Conservation (phyloP, 2,113 vertebrate genomes). For the Sinocyclocheilus rhinocerous region DNA sequence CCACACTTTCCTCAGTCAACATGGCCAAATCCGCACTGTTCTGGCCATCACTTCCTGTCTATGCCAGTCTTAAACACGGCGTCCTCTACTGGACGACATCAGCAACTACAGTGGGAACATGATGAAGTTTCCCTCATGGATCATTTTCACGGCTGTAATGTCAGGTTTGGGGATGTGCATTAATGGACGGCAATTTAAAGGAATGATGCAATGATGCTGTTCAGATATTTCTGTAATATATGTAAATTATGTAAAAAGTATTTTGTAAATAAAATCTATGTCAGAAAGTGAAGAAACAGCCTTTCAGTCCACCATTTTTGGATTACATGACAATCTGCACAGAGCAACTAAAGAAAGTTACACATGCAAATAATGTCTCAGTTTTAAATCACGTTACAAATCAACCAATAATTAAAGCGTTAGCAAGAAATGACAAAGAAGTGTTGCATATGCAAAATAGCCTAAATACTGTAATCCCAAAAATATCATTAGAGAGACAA, state of each 20-base stretch:
- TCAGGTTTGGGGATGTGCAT: too few species aligned
- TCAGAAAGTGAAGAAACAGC: background rate
- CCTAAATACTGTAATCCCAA: background rate
- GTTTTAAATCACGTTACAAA: conserved; percentile 19
- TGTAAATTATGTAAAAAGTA: conserved; percentile 77
- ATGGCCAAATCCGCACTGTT: conserved; percentile 50
- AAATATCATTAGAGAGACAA: too few species aligned
- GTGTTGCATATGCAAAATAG: background rate
- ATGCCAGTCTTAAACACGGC: conserved; percentile 62
- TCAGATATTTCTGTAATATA: conserved; percentile 68
- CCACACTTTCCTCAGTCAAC: conserved; percentile 67
- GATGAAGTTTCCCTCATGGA: too few species aligned
- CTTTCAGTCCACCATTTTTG: too few species aligned
- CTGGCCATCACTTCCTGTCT: conserved; percentile 71
- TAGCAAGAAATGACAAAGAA: conserved; percentile 3
- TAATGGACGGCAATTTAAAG: too few species aligned
- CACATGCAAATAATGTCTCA: conserved; percentile 3
- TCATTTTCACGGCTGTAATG: background rate
- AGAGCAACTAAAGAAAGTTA: background rate
- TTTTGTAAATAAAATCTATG: conserved; percentile 76
- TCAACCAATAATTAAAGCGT: background rate
- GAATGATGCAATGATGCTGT: too few species aligned
- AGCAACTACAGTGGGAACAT: background rate
- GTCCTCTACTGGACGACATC: conserved; percentile 49
- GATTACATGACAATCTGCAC: background rate